A percentile compares a stretch with the other conserved stretches of the same genome.
These are phyloP conservation scores for Vespertilio murinus DNA, from an alignment of 2,797 vertebrate species.

Conservation along the genomic window DNA sequence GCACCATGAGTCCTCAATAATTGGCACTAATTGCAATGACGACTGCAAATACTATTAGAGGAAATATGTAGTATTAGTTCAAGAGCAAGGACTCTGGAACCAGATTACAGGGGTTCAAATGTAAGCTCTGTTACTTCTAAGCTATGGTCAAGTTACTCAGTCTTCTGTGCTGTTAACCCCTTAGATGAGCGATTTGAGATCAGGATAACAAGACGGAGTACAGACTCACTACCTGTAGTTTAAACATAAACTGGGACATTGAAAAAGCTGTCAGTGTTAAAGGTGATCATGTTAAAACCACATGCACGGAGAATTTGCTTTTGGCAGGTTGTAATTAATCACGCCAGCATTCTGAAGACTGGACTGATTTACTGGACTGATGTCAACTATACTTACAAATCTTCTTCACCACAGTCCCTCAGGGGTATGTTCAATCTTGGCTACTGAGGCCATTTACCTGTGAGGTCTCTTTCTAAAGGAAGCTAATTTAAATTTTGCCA, in stretches of 20 bases:
- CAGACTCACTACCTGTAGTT: background rate
- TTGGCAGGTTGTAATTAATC: background rate
- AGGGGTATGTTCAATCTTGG: slow-evolving; percentile 34
- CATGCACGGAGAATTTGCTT: background rate
- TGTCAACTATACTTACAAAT: slow-evolving; percentile 29
- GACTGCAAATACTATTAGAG: background rate
- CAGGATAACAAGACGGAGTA: background rate
- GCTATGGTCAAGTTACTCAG: background rate
- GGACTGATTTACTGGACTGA: background rate
- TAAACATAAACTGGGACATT: background rate
- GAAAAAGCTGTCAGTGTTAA: background rate
- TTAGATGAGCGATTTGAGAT: background rate
- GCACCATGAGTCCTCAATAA: background rate
- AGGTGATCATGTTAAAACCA: background rate
- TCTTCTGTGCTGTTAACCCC: background rate
- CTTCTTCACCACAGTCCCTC: background rate
- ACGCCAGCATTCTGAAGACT: background rate
- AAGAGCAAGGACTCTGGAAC: background rate
- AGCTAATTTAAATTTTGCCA: slow-evolving; percentile 34
- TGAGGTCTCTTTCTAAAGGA: slow-evolving; percentile 36
- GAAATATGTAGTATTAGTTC: background rate
- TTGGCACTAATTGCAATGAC: background rate
- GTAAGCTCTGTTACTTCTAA: background rate
- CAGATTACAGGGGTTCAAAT: background rate
- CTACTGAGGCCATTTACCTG: slow-evolving; percentile 12